Evolutionary conservation across 1,140 invertebrate species (phyloP).

Genomic region (Zaprionus ghesquierei): DNA sequence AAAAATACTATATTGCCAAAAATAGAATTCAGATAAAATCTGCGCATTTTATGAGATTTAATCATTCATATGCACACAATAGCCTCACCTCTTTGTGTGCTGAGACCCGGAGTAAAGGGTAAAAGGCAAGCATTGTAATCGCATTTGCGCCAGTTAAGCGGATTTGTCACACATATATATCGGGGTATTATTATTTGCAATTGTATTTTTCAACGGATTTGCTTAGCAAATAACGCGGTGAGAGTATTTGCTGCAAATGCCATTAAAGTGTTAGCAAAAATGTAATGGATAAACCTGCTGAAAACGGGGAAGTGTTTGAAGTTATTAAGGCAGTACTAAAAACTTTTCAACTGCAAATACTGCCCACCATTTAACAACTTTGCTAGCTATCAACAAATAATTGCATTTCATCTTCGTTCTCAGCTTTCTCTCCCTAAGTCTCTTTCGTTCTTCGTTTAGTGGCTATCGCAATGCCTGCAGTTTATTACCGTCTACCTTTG

Average conservation of each 20-base stretch:
- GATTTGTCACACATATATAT: constrained; percentile 13
- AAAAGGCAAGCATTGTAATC: constrained; percentile 1
- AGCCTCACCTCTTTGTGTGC: neutral
- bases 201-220: constrained; percentile 1
- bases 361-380: neutral
- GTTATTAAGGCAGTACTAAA: neutral
- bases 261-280: neutral
- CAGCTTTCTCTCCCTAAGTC: neutral
- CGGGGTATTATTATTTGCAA: neutral
- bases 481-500: constrained; percentile 8
- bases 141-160: constrained; percentile 15
- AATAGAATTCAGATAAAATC: neutral
- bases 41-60: neutral
- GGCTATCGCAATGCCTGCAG: neutral
- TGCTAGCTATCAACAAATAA: constrained; percentile 7
- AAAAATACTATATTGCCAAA: neutral
- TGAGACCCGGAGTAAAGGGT: neutral
- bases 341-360: neutral
- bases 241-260: neutral
- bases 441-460: neutral
- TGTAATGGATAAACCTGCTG: neutral
- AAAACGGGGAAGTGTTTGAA: neutral
- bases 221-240: neutral
- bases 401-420: constrained; percentile 1
- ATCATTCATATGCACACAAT: neutral